Evolutionary conservation across 2,888 invertebrate genomes (phyloP).

Genomic region (Cosmia pyralina): DNA sequence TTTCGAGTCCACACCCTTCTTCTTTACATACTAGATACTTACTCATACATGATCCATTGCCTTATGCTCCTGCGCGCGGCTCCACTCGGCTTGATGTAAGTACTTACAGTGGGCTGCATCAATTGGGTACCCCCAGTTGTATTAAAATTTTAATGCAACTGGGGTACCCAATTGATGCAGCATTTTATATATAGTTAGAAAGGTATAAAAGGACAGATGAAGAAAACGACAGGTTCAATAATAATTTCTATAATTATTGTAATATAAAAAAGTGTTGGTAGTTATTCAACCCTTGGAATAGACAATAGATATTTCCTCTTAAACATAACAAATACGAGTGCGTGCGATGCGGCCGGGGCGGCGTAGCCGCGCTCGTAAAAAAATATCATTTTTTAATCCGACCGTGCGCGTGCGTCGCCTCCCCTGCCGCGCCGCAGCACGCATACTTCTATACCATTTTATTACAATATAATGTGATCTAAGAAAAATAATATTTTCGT

Average conservation of each 20-base stretch:
- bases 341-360: conserved; percentile 64
- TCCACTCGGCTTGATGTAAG: not conserved
- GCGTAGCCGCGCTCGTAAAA: conserved; percentile 82
- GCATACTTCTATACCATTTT: conserved; percentile 85
- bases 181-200: not conserved
- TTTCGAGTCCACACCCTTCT: too few species aligned
- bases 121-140: too few species aligned
- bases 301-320: conserved; percentile 90
- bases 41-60: not conserved
- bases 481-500: conserved; percentile 90
- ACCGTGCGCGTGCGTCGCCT: conserved; percentile 68
- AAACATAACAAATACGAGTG: conserved; percentile 88
- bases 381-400: conserved; percentile 83
- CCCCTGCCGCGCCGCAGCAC: conserved; percentile 61
- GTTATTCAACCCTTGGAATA: conserved; percentile 89
- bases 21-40: not conserved
- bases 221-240: conserved; percentile 85
- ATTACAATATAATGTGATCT: conserved; percentile 90
- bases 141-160: too few species aligned
- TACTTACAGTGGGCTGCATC: too few species aligned
- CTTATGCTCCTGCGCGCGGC: too few species aligned
- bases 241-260: conserved; percentile 91
- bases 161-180: too few species aligned
- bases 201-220: conserved; percentile 31
- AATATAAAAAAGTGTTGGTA: conserved; percentile 91